Evolutionary conservation across 2,888 invertebrate species (phyloP), one percentile per base, ranked within the genome.

Genomic region (Argyra leucocephala): DNA sequence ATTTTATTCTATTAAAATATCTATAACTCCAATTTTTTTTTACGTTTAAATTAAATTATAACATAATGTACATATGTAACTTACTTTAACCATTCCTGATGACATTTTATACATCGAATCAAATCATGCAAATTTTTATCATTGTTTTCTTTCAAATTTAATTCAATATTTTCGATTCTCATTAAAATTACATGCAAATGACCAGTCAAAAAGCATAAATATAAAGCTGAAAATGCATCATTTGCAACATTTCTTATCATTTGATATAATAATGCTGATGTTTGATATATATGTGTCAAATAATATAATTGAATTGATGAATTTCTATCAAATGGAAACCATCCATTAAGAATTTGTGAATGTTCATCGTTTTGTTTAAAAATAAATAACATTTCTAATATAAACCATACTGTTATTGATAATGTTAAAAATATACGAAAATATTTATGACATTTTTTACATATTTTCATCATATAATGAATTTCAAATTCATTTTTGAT

Each of bases 261-360:
- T 63, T 59, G 59, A 12, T 23, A 21, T 0, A 22, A 31, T 22
- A 63, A 59, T 15, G 58, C 26, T 6, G 59, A 1, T n/a, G 24
- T 59, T 36, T 63, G 63, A 21, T 63, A 63, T 5, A 31, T 0
- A 26, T 24, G 22, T 48, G 59, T 36, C 22, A 57, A 15, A 22
- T 59, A 26, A 22, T 22, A 63, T 21, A 9, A 22, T n/a, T 59
- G 15, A 59, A 15, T 3, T 31, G 63, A 59, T 36, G 63, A 59
- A 18, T 36, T 63, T 59, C 63, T 59, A 22, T 63, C 59, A 22
- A 59, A 22, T 15, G 63, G 63, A 59, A 63, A 63, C 63, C 63
- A 63, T 15, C 58, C 63, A 37, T 37, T 6, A 15, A 37, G 3
- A 5, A 37, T 10, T 12, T 37, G 37, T 37, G 5, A 3, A 9